Percentiles rank a stretch among this genome's conserved stretches.
Evolutionary conservation across 2,888 invertebrate genomes (phyloP).

Genomic region (Rhaphigaster nebulosa): DNA sequence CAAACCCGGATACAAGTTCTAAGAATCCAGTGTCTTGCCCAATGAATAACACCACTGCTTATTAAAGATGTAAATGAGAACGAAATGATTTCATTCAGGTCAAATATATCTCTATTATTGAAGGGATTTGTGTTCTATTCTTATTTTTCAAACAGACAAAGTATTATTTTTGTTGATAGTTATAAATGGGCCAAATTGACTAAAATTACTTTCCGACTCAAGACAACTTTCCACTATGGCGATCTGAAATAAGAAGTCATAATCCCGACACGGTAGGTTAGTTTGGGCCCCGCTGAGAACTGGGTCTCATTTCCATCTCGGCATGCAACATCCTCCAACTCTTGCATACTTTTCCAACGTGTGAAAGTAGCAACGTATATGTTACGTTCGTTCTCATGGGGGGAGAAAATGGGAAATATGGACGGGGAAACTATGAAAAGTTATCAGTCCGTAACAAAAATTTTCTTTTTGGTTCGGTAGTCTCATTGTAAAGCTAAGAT

Average conservation of each 20-base stretch:
- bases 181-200: background rate
- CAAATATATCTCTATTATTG: no score
- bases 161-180: no score
- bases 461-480: background rate
- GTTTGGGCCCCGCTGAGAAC: background rate
- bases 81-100: no score
- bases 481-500: background rate
- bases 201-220: background rate
- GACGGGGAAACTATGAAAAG: background rate
- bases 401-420: conserved; percentile 23
- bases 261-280: background rate
- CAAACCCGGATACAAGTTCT: no score
- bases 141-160: no score
- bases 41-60: no score
- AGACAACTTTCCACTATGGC: background rate
- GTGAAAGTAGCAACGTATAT: background rate
- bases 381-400: background rate
- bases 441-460: background rate
- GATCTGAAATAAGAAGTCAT: background rate
- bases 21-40: no score
- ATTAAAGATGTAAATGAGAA: no score
- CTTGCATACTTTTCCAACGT: background rate
- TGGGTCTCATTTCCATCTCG: conserved; percentile 11
- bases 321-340: background rate
- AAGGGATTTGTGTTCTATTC: no score